These are phyloP conservation scores for Ascaphus truei DNA, from an alignment of 2,113 vertebrate genomes.

Conservation along the genomic window DNA sequence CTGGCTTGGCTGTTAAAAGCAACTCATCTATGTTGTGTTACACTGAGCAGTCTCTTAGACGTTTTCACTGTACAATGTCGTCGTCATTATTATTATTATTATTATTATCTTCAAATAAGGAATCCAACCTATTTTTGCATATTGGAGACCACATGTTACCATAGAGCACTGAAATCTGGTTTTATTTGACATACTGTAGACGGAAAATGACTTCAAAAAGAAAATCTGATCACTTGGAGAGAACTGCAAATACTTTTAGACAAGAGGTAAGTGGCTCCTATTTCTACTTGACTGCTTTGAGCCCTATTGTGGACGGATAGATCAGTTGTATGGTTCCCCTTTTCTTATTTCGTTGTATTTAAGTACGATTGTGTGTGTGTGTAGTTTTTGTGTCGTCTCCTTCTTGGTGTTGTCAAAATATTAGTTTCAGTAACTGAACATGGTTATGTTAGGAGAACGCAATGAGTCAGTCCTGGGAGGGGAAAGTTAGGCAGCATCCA, in stretches of 20 bases:
- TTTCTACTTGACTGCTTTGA: neutral
- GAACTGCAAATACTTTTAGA: constrained; percentile 78
- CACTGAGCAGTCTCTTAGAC: neutral
- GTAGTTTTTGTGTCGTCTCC: no score
- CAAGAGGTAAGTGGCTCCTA: constrained; percentile 70
- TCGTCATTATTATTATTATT: no score
- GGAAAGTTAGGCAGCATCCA: no score
- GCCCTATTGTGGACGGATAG: no score
- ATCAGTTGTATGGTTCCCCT: no score
- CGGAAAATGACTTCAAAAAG: constrained; percentile 75
- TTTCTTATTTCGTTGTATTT: no score
- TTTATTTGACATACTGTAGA: constrained; percentile 53
- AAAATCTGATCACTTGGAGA: constrained; percentile 82
- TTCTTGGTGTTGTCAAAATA: no score
- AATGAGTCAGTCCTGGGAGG: no score
- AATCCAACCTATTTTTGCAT: neutral
- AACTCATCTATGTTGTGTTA: neutral
- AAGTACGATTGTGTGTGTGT: no score
- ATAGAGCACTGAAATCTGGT: constrained; percentile 16
- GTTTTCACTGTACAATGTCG: neutral
- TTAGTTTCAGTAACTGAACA: no score
- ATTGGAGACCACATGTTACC: neutral
- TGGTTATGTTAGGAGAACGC: no score
- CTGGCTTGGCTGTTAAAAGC: constrained; percentile 10
- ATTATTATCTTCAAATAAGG: neutral